These are phyloP conservation scores for Odontomachus brunneus DNA, from an alignment of 1,140 invertebrate species.

Conservation along the genomic window DNA sequence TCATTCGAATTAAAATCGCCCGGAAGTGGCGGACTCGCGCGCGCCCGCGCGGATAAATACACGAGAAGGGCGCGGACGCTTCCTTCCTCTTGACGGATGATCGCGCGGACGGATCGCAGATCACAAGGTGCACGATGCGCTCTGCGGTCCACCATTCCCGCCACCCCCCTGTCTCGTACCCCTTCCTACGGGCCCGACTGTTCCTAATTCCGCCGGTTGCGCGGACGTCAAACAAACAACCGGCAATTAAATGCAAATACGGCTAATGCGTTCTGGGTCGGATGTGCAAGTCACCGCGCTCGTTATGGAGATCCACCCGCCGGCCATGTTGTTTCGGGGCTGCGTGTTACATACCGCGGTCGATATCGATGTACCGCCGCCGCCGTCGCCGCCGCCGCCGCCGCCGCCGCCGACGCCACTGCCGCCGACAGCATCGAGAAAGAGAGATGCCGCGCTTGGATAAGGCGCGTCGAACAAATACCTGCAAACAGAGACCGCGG, in stretches of 20 bases:
- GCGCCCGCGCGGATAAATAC: neutral
- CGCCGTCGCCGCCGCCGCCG: slow-evolving; percentile 12
- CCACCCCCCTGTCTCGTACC: neutral
- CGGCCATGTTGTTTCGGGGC: slow-evolving; percentile 78
- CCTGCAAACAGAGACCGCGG: slow-evolving; percentile 64
- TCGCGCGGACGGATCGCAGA: slow-evolving; percentile 45
- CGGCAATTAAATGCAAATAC: slow-evolving; percentile 85
- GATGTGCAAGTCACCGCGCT: slow-evolving; percentile 83
- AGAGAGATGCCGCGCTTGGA: slow-evolving; percentile 65
- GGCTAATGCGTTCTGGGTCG: slow-evolving; percentile 83
- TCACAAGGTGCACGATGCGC: slow-evolving; percentile 63
- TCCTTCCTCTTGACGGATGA: neutral
- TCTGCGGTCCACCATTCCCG: slow-evolving; percentile 54
- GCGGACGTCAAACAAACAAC: slow-evolving; percentile 85
- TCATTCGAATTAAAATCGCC: too few species aligned
- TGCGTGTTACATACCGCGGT: slow-evolving; percentile 69
- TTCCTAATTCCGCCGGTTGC: slow-evolving; percentile 79
- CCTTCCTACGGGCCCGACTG: slow-evolving; percentile 6
- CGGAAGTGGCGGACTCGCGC: too few species aligned
- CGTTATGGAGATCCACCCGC: slow-evolving; percentile 80
- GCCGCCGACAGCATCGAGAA: slow-evolving; percentile 25
- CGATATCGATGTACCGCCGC: slow-evolving; percentile 73
- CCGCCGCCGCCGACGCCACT: slow-evolving; percentile 32
- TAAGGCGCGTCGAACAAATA: slow-evolving; percentile 67
- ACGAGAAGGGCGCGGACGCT: neutral